phyloP scores from a whole-genome alignment of 2,888 invertebrate species.

The Adelphocoris suturalis region DNA sequence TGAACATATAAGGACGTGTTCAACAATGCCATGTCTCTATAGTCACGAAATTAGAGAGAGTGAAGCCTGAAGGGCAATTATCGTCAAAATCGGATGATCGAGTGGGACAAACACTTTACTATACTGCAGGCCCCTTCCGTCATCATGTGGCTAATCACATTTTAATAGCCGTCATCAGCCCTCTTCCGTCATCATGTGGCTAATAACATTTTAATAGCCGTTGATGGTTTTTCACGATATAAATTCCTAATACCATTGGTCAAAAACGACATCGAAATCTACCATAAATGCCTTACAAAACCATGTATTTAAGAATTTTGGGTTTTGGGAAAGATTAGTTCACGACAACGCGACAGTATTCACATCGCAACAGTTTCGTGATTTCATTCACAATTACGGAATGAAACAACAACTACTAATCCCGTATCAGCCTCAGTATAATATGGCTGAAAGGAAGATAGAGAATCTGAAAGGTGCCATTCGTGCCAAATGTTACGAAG shows the following conservation, averaged over 20 bases:
- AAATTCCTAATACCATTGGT: background rate
- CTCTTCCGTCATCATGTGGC: conserved; percentile 13
- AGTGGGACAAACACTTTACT: conserved; percentile 23
- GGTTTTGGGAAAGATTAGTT: background rate
- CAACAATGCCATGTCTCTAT: conserved; percentile 18
- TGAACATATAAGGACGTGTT: no score
- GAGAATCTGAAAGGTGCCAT: conserved; percentile 46
- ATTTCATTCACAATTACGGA: no score
- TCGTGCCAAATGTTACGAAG: conserved; percentile 10
- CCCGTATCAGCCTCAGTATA: conserved; percentile 5
- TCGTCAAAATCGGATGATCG: conserved; percentile 11
- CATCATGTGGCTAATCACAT: background rate
- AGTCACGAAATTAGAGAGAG: background rate
- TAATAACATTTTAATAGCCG: background rate
- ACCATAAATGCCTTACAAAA: conserved; percentile 31
- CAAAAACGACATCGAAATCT: background rate
- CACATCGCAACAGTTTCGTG: conserved; percentile 43
- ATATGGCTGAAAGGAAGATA: conserved; percentile 22
- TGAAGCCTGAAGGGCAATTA: conserved; percentile 33
- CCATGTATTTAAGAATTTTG: conserved; percentile 21
- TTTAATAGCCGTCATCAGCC: background rate
- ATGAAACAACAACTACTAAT: conserved; percentile 8
- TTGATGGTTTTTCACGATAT: background rate
- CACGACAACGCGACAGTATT: background rate
- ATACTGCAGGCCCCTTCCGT: conserved; percentile 18